Base-by-base conservation (phyloP, 2,113 vertebrate genomes). In the Seriola aureovittata region DNA sequence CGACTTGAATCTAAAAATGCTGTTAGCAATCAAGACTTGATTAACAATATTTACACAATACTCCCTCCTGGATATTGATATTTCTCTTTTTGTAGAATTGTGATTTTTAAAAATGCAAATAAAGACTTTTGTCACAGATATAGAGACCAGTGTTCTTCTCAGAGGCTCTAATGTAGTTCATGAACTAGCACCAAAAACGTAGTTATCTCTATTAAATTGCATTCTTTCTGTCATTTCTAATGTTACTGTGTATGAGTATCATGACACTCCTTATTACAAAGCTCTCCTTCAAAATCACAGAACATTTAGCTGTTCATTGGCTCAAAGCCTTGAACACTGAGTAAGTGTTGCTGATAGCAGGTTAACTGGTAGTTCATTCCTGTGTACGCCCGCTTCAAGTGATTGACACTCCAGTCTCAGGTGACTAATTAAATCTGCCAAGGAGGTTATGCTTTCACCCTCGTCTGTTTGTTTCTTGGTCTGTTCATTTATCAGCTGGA, bases 191-290 rank as follows among this genome's bases (percentile, higher is more conserved):
- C 52, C 60, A 55, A 36, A 40, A 19, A 4, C 4, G 25, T 62
- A 23, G 14, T 64, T 36, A 75, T 81, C 38, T 66, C 52, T 21
- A 38, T 21, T 48, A 71, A 63, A 75, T 71, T 71, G 58, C 19
- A 60, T 40, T 25, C 50, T 74, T 64, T 71, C 25, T 64, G 13
- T 74, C 13, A 50, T 55, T 48, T 80, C 59, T 71, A 40, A 54
- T 38, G 12, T 55, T 62, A 65, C 48, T 62, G 63, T 74, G 29
- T 29, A 29, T 29, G 42, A 65, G 50, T 67, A 40, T 38, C 60
- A 29, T 32, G 21, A 19, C 21, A 40, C 60, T 63, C 8, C 1
- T n/a, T 52, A 52, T 52, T 9, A n/a, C 0, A 52, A 52, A 21
- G 19, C 50, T 52, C 3, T 2, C 14, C n/a, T 82, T 73, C 36